A percentile compares a stretch with the other conserved stretches of the same genome.
These are phyloP conservation scores for Scartelaos histophorus DNA, from an alignment of 2,113 vertebrate genomes.

Conservation along the genomic window DNA sequence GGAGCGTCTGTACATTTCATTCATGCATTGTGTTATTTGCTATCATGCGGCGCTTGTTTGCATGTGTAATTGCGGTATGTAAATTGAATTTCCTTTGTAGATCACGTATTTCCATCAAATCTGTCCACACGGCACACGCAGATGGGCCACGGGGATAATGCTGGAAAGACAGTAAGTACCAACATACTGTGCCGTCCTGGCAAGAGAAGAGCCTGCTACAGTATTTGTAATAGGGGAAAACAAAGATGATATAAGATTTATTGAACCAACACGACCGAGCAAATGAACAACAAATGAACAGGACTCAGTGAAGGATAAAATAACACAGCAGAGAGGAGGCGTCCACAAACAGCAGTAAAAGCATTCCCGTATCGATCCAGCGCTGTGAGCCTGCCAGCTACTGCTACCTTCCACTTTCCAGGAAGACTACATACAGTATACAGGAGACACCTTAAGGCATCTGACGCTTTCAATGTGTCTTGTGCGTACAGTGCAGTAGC, in stretches of 20 bases:
- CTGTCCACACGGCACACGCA: constrained; percentile 49
- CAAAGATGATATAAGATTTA: constrained; percentile 69
- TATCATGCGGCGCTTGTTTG: constrained; percentile 14
- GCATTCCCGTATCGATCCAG: constrained; percentile 70
- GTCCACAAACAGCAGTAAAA: constrained; percentile 69
- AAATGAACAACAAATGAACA: constrained; percentile 73
- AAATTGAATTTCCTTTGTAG: constrained; percentile 47
- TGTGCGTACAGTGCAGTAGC: constrained; percentile 14
- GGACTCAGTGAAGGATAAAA: constrained; percentile 70
- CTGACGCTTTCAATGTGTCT: constrained; percentile 24
- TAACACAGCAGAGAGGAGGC: constrained; percentile 71
- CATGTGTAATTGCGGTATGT: constrained; percentile 30
- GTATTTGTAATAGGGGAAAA: constrained; percentile 56
- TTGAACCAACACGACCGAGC: constrained; percentile 71
- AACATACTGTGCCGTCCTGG: constrained; percentile 56
- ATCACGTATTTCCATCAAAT: constrained; percentile 53
- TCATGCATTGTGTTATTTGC: constrained; percentile 24
- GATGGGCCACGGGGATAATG: constrained; percentile 52
- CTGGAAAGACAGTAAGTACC: constrained; percentile 60
- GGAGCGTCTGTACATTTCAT: constrained; percentile 5
- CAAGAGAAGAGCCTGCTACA: constrained; percentile 49
- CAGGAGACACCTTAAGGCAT: constrained; percentile 63
- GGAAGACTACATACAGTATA: constrained; percentile 59
- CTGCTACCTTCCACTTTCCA: constrained; percentile 66
- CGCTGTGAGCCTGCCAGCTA: constrained; percentile 70